phyloP scores from a whole-genome alignment of 2,797 vertebrate genomes.

The Ispidina lecontei region DNA sequence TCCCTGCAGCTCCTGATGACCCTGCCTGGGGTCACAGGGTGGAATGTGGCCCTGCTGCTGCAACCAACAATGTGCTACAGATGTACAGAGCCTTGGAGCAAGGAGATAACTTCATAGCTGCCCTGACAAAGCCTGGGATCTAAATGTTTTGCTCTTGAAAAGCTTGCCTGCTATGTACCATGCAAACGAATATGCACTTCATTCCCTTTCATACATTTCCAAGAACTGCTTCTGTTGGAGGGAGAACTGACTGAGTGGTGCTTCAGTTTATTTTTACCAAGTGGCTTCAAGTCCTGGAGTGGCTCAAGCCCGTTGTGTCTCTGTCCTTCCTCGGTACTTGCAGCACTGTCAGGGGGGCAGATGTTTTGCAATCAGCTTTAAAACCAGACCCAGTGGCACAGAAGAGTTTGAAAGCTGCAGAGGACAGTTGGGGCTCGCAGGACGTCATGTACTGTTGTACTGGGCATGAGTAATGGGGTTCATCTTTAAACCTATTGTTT shows the following conservation, averaged over 20 bases:
- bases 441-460: not conserved
- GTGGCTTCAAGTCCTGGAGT: not conserved
- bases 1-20: not conserved
- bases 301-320: not conserved
- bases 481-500: not conserved
- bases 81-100: rapidly evolving
- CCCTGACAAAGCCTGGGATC: rapidly evolving
- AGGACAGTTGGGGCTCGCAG: not conserved
- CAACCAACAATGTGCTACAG: not conserved
- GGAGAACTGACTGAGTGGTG: slow-evolving; percentile 9
- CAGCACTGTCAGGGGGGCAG: not conserved
- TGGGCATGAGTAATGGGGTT: rapidly evolving
- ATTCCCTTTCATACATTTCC: not conserved
- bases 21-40: rapidly evolving
- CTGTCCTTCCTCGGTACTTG: not conserved
- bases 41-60: rapidly evolving
- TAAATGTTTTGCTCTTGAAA: not conserved
- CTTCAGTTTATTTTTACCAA: slow-evolving; percentile 11
- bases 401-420: not conserved
- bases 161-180: not conserved
- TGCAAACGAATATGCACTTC: not conserved
- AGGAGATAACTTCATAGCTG: not conserved
- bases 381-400: not conserved
- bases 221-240: not conserved
- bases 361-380: not conserved